These are phyloP conservation scores for Andrena flavipes DNA, from an alignment of 2,888 invertebrate species.

Conservation along the genomic window DNA sequence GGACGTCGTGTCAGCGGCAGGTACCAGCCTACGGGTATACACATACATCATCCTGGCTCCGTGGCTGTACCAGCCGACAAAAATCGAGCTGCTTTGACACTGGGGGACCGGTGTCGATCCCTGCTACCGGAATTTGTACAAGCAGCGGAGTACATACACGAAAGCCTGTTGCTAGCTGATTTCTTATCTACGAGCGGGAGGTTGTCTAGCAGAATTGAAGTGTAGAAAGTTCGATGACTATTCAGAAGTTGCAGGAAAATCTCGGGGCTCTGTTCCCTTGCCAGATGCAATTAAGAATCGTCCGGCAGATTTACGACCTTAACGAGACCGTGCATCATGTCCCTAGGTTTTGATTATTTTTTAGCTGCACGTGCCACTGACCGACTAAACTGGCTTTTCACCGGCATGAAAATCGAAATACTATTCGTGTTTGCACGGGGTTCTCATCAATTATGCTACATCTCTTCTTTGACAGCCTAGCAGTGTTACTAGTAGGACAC, in stretches of 20 bases:
- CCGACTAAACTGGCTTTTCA: conserved; percentile 54
- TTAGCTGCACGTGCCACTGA: conserved; percentile 52
- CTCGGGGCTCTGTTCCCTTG: conserved; percentile 11
- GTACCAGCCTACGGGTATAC: conserved; percentile 71
- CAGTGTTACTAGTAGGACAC: background rate
- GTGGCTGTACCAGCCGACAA: conserved; percentile 11
- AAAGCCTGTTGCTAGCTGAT: conserved; percentile 14
- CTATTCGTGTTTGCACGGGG: conserved; percentile 16
- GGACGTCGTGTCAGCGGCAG: conserved; percentile 79
- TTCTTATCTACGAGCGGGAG: background rate
- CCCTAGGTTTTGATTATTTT: conserved; percentile 28
- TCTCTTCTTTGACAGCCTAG: background rate
- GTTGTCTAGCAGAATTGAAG: conserved; percentile 3
- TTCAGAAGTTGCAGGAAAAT: no score
- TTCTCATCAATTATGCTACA: background rate
- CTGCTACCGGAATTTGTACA: conserved; percentile 39
- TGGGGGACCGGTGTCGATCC: conserved; percentile 6
- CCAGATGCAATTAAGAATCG: conserved; percentile 16
- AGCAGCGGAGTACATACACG: background rate
- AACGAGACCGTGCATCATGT: conserved; percentile 13
- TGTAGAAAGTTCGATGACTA: background rate
- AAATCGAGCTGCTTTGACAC: conserved; percentile 46
- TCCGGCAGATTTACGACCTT: conserved; percentile 36
- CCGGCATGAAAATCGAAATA: conserved; percentile 10
- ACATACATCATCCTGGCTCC: conserved; percentile 17